Conservation (phyloP, 2,888 invertebrate species). For the Willowsia nigromaculata region DNA sequence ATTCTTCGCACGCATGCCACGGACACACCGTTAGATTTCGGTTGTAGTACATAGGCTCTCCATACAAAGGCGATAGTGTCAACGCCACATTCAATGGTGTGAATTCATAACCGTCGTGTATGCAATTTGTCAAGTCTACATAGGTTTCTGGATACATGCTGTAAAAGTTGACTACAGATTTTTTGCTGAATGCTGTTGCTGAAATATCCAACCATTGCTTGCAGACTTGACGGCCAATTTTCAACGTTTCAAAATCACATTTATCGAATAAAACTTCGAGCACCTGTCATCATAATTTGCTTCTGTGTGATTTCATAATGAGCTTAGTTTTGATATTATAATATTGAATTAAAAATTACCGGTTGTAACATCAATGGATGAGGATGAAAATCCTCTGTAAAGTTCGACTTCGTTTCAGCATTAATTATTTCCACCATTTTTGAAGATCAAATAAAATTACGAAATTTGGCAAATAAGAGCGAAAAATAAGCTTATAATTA, state of each 20-base stretch:
- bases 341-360: conserved; percentile 37
- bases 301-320: too few species aligned
- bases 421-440: too few species aligned
- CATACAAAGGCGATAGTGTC: conserved; percentile 53
- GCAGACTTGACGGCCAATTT: conserved; percentile 46
- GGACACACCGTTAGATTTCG: conserved; percentile 55
- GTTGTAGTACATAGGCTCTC: conserved; percentile 36
- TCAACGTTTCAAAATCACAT: conserved; percentile 61
- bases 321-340: too few species aligned
- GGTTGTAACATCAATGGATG: conserved; percentile 53
- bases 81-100: conserved; percentile 57
- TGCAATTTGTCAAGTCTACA: conserved; percentile 10
- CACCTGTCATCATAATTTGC: conserved; percentile 35
- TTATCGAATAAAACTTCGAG: conserved; percentile 51
- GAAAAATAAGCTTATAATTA: too few species aligned
- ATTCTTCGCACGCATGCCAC: conserved; percentile 57
- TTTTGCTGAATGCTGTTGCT: neutral
- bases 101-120: conserved; percentile 21
- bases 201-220: conserved; percentile 43
- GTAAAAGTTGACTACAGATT: conserved; percentile 60
- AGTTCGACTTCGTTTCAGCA: neutral
- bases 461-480: too few species aligned
- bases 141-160: conserved; percentile 50
- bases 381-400: neutral
- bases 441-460: too few species aligned